These are phyloP conservation scores for Mesorhabditis sp. DNA, from an alignment of 2,888 invertebrate species.

Conservation along the genomic window DNA sequence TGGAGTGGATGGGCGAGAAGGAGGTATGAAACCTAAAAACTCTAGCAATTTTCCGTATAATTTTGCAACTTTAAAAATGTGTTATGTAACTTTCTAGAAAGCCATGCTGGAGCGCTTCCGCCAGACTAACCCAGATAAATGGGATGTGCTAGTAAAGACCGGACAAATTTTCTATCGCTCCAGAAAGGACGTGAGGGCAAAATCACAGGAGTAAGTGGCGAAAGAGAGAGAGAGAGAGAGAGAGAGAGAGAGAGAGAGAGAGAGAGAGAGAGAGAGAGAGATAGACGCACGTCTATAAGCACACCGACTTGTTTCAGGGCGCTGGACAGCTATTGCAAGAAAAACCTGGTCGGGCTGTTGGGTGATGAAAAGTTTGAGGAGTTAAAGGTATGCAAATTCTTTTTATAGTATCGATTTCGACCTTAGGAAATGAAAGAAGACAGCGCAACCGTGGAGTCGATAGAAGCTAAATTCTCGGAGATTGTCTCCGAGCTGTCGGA, in stretches of 20 bases:
- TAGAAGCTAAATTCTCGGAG: slow-evolving; percentile 30
- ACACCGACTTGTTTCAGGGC: background rate
- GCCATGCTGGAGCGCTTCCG: background rate
- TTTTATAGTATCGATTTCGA: background rate
- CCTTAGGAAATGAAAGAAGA: slow-evolving; percentile 24
- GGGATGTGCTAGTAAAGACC: slow-evolving; percentile 26
- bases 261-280: too few species aligned
- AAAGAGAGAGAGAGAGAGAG: too few species aligned
- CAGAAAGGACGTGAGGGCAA: slow-evolving; percentile 20
- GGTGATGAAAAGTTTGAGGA: slow-evolving; percentile 11
- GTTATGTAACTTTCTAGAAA: background rate
- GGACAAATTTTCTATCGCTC: slow-evolving; percentile 32
- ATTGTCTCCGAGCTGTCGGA: slow-evolving; percentile 29
- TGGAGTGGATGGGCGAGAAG: background rate
- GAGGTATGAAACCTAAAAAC: background rate
- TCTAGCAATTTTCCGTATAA: background rate
- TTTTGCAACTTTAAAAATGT: background rate
- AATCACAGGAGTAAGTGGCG: slow-evolving; percentile 20
- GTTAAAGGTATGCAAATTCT: background rate
- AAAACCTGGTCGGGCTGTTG: slow-evolving; percentile 5
- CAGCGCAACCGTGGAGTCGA: slow-evolving; percentile 32
- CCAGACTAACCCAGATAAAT: slow-evolving; percentile 17
- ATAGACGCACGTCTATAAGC: too few species aligned
- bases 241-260: too few species aligned
- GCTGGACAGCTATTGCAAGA: slow-evolving; percentile 5